Evolutionary conservation across 2,888 invertebrate species (phyloP).

Genomic region (Drosophila tanythrix): DNA sequence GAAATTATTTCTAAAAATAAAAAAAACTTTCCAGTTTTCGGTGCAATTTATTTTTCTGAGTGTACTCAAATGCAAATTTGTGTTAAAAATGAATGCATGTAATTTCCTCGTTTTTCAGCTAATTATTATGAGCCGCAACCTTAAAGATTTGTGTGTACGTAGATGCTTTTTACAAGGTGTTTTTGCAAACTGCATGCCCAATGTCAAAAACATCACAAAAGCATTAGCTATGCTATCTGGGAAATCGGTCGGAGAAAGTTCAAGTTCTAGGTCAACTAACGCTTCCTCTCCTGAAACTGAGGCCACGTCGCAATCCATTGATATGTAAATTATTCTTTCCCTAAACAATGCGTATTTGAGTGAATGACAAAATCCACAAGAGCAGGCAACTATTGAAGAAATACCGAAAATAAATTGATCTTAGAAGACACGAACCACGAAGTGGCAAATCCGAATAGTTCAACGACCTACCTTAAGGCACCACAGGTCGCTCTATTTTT

Average conservation of each 20-base stretch:
- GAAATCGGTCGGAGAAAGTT: slow-evolving; percentile 46
- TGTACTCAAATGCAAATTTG: neutral
- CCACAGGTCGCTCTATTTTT: slow-evolving; percentile 23
- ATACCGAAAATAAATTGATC: slow-evolving; percentile 50
- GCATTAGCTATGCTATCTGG: slow-evolving; percentile 39
- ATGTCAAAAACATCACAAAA: slow-evolving; percentile 11
- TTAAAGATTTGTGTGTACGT: neutral
- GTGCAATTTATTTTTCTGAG: neutral
- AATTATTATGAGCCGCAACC: neutral
- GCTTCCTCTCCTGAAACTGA: slow-evolving; percentile 60
- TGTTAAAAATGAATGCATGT: neutral
- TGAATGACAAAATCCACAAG: slow-evolving; percentile 1
- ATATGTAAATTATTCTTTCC: slow-evolving; percentile 49
- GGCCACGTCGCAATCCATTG: slow-evolving; percentile 34
- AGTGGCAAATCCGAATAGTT: slow-evolving; percentile 40
- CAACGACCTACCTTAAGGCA: slow-evolving; percentile 69
- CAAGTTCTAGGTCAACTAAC: slow-evolving; percentile 72
- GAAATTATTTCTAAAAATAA: neutral
- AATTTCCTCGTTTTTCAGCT: neutral
- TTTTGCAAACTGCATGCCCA: neutral
- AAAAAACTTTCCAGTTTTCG: neutral
- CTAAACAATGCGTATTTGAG: neutral
- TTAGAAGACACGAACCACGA: neutral
- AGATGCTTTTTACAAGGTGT: neutral
- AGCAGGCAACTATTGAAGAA: neutral